Evolutionary conservation across 2,797 vertebrate species (phyloP).

Genomic region (Cyclura pinguis): DNA sequence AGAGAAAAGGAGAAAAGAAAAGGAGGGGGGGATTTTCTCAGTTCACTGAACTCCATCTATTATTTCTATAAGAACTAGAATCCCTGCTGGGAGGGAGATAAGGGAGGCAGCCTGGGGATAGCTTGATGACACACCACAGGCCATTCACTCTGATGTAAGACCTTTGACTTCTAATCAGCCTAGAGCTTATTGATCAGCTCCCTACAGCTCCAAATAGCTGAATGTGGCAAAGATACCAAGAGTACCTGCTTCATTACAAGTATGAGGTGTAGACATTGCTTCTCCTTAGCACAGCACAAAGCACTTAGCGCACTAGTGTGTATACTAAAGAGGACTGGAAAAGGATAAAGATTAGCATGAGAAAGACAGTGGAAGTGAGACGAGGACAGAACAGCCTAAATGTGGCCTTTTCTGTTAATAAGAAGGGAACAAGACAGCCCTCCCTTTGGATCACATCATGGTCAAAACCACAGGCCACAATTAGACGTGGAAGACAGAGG

Average conservation of each 20-base stretch:
- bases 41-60: neutral
- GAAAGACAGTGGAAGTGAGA: neutral
- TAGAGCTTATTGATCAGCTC: neutral
- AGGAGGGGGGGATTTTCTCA: constrained; percentile 6
- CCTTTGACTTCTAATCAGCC: neutral
- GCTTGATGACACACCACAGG: fast-evolving
- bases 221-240: fast-evolving
- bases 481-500: neutral
- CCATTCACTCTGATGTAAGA: constrained; percentile 32
- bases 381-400: fast-evolving
- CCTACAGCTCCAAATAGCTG: fast-evolving
- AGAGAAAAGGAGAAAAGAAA: too few species aligned
- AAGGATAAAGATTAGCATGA: neutral
- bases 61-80: neutral
- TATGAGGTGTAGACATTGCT: fast-evolving
- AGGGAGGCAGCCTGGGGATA: neutral
- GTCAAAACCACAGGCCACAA: neutral
- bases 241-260: fast-evolving
- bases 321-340: fast-evolving
- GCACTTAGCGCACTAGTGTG: fast-evolving
- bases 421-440: neutral
- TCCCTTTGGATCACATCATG: neutral
- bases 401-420: neutral
- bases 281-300: neutral
- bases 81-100: neutral